Evolutionary conservation across 1,140 invertebrate species (phyloP).

Genomic region (Drosophila sturtevanti): DNA sequence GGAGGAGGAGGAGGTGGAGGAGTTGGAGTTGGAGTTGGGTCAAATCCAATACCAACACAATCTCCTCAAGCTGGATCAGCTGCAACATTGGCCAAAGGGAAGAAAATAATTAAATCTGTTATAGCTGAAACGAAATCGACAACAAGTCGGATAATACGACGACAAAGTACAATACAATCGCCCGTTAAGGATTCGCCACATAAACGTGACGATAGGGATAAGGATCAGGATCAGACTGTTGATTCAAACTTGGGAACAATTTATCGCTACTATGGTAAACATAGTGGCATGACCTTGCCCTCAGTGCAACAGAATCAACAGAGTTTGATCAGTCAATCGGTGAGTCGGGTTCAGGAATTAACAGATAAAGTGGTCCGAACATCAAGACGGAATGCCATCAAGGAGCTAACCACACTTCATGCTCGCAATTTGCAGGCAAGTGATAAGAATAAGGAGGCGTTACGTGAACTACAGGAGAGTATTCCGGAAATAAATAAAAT

Average conservation of each 20-base stretch:
- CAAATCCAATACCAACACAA: no score
- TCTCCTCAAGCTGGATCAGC: neutral
- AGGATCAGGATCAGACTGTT: neutral
- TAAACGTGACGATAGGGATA: neutral
- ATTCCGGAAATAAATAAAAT: slow-evolving; percentile 86
- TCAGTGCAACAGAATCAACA: neutral
- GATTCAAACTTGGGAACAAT: slow-evolving; percentile 15
- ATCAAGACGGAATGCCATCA: slow-evolving; percentile 37
- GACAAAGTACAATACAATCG: neutral
- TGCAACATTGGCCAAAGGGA: neutral
- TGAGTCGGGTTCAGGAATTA: slow-evolving; percentile 8
- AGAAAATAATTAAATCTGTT: neutral
- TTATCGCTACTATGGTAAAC: slow-evolving; percentile 25
- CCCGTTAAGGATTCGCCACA: neutral
- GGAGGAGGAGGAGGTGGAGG: no score
- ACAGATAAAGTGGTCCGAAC: slow-evolving; percentile 46
- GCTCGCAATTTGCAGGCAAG: slow-evolving; percentile 26
- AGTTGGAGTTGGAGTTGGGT: no score
- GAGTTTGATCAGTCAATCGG: neutral
- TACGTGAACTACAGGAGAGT: slow-evolving; percentile 83
- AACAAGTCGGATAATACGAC: neutral
- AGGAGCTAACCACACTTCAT: slow-evolving; percentile 48
- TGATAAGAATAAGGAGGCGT: slow-evolving; percentile 80
- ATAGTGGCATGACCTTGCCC: neutral
- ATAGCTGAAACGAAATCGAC: neutral